These are phyloP conservation scores for Drosophila navojoa DNA, from an alignment of 1,140 invertebrate genomes.

Conservation along the genomic window DNA sequence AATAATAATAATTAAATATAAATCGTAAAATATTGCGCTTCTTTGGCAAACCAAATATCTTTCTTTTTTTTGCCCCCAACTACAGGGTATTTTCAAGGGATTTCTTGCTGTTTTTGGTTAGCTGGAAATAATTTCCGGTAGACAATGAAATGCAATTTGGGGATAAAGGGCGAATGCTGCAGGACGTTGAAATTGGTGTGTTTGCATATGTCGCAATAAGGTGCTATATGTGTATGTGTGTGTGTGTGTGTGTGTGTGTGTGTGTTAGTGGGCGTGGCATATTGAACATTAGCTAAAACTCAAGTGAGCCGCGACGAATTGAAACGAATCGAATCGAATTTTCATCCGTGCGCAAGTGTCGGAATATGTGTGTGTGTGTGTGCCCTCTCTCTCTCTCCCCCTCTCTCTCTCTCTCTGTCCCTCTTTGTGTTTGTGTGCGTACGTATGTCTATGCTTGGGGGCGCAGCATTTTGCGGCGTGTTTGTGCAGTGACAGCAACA, in stretches of 20 bases:
- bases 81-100: slow-evolving; percentile 10
- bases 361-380: slow-evolving; percentile 18
- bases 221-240: not conserved
- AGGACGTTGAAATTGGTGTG: slow-evolving; percentile 68
- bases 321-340: slow-evolving; percentile 64
- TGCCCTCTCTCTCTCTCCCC: not conserved
- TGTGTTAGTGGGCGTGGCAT: slow-evolving; percentile 62
- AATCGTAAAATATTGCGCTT: too few relatives aligned
- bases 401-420: not conserved
- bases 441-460: slow-evolving; percentile 34
- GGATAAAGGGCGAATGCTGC: slow-evolving; percentile 20
- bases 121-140: slow-evolving; percentile 77
- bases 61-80: not conserved
- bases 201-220: slow-evolving; percentile 71
- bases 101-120: slow-evolving; percentile 45
- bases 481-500: slow-evolving; percentile 82
- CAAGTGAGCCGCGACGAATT: slow-evolving; percentile 80
- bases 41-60: too few relatives aligned
- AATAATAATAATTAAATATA: too few relatives aligned
- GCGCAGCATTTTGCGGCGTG: slow-evolving; percentile 77
- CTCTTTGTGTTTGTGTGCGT: slow-evolving; percentile 15
- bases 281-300: slow-evolving; percentile 82
- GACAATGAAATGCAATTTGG: slow-evolving; percentile 57
- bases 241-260: not conserved
- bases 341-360: slow-evolving; percentile 18